Conservation (phyloP, 2,797 vertebrate species). For the Hyperoplus lanceolatus region DNA sequence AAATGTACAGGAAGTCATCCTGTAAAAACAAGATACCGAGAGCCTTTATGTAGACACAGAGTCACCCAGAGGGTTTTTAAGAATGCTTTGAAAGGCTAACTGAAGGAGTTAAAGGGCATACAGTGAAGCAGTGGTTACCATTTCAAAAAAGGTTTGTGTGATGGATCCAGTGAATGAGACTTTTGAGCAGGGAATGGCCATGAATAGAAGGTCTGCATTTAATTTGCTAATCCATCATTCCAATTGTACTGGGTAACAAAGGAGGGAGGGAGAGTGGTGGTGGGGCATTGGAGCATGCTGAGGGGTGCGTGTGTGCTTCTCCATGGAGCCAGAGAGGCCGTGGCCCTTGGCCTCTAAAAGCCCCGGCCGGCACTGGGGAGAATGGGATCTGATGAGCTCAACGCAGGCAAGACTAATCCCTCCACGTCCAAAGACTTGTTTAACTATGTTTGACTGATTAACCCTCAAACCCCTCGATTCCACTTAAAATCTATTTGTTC, state of each 20-base stretch:
- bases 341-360: constrained; percentile 79
- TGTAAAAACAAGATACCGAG: constrained; percentile 63
- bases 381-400: constrained; percentile 79
- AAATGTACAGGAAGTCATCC: constrained; percentile 59
- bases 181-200: constrained; percentile 62
- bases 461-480: constrained; percentile 73
- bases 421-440: constrained; percentile 83
- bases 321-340: constrained; percentile 72
- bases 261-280: constrained; percentile 68
- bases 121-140: constrained; percentile 48
- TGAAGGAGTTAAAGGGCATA: constrained; percentile 46
- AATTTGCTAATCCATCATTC: constrained; percentile 85
- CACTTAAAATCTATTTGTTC: constrained; percentile 81
- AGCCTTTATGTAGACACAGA: constrained; percentile 35
- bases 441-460: constrained; percentile 85
- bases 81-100: constrained; percentile 33
- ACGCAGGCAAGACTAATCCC: constrained; percentile 83
- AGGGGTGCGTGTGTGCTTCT: constrained; percentile 77
- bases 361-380: constrained; percentile 63
- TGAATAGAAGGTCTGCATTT: constrained; percentile 81
- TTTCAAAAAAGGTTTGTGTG: constrained; percentile 58
- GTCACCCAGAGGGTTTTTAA: constrained; percentile 12
- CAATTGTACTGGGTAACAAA: constrained; percentile 79
- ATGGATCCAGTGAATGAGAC: constrained; percentile 71
- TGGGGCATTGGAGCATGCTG: constrained; percentile 80